A percentile compares a stretch with the other conserved stretches of the same genome.
phyloP scores from a whole-genome alignment of 2,113 vertebrate species.

The Hippocampus abdominalis region DNA sequence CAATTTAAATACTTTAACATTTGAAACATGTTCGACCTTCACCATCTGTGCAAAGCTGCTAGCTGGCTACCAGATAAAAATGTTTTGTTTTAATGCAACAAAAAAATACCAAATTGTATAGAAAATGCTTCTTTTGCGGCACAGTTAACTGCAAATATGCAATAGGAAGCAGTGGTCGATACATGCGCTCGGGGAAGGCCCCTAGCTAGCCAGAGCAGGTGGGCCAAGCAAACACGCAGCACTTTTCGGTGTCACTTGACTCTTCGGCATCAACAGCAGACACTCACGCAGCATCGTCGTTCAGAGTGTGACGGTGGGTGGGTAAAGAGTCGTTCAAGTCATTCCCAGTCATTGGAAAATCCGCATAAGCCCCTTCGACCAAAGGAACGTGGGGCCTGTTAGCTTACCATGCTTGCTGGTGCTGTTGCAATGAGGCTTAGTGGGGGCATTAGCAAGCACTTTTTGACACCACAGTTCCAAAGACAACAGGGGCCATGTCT shows the following conservation, averaged over 20 bases:
- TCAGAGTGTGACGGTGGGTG: not conserved
- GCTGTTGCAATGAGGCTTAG: conserved; percentile 62
- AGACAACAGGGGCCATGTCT: conserved; percentile 37
- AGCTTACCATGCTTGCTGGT: conserved; percentile 57
- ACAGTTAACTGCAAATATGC: not conserved
- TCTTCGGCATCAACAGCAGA: conserved; percentile 17
- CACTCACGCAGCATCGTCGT: conserved; percentile 12
- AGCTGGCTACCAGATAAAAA: conserved; percentile 39
- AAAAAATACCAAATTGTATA: not conserved
- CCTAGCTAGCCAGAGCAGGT: conserved; percentile 56
- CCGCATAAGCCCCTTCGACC: conserved; percentile 49
- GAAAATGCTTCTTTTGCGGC: not conserved
- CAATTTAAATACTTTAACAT: not conserved
- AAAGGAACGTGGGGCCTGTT: conserved; percentile 58
- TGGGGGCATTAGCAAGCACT: conserved; percentile 67
- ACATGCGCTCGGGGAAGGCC: conserved; percentile 57
- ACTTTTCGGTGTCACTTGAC: conserved; percentile 46
- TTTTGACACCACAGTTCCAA: conserved; percentile 52
- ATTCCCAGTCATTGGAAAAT: not conserved
- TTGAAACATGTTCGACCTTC: not conserved
- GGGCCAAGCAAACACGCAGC: conserved; percentile 69
- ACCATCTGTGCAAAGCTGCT: conserved; percentile 53
- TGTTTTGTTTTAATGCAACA: not conserved
- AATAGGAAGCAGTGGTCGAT: not conserved
- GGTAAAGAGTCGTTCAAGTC: not conserved